phyloP scores from a whole-genome alignment of 2,888 invertebrate species.

The Phragmatobia fuliginosa region DNA sequence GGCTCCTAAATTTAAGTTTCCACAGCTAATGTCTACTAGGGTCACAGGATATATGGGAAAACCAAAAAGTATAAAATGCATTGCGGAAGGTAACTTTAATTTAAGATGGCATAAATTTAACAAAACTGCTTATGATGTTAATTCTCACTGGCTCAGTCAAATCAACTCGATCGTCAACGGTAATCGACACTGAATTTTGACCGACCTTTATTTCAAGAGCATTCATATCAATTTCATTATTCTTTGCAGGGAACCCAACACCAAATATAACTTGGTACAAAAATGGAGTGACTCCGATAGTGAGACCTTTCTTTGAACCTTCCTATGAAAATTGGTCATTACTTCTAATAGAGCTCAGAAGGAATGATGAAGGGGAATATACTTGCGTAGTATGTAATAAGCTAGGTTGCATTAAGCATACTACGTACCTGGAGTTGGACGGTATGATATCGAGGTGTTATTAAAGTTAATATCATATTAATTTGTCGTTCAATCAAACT shows the following conservation, averaged over 20 bases:
- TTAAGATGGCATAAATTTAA: too few species aligned
- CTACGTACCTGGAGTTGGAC: conserved; percentile 89
- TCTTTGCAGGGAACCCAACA: conserved; percentile 88
- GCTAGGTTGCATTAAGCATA: conserved; percentile 92
- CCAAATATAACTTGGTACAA: conserved; percentile 96
- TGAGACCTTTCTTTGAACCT: conserved; percentile 88
- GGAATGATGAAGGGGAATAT: conserved; percentile 94
- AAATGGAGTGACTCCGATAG: conserved; percentile 89
- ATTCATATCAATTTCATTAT: too few species aligned
- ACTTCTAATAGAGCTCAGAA: conserved; percentile 92
- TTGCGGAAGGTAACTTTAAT: conserved; percentile 84
- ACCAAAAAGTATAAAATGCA: conserved; percentile 90
- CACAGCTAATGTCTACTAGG: too few species aligned
- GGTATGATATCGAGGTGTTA: conserved; percentile 80
- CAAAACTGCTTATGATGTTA: too few species aligned
- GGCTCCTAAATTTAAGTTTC: conserved; percentile 73
- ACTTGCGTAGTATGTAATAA: conserved; percentile 95
- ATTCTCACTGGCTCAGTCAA: too few species aligned
- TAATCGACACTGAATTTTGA: too few species aligned
- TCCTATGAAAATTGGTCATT: conserved; percentile 91
- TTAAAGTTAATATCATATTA: neutral
- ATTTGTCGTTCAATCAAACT: too few species aligned
- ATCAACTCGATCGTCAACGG: too few species aligned
- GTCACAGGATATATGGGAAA: conserved; percentile 92
- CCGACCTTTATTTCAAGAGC: too few species aligned